Base-by-base conservation (phyloP, 2,113 vertebrate genomes). In the Accipiter cooperii region DNA sequence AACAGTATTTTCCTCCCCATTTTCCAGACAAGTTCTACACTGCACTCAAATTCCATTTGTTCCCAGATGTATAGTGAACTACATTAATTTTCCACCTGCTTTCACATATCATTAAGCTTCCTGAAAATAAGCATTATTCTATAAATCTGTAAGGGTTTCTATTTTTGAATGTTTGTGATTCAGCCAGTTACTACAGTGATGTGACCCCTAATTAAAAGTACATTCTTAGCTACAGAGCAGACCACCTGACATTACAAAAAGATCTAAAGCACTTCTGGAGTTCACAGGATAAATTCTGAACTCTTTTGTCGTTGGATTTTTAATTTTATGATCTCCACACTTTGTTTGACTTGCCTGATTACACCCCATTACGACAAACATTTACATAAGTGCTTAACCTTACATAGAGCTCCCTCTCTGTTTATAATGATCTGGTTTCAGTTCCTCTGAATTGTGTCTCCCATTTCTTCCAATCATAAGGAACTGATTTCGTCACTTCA, bases 121-220 rank as follows among this genome's bases (percentile, higher is more conserved):
- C 76, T 93, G 69, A 93, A 96, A 92, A 90, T 78, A 94, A 90
- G 76, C 8, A 76, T 71, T 93, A 78, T 55, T 90, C 55, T 49
- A 42, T 40, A 89, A 90, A 92, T 78, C 31, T 87, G 52, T 16
- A 95, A 89, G 66, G 38, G 65, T 82, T 92, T 89, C 51, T 95
- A 57, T 81, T 96, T 95, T 71, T 0, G 0, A 88, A 66, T 61
- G 84, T 38, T 71, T 84, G 24, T 60, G 34, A 84, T 75, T 92
- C 60, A 90, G 6, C 13, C 47, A 84, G 24, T 80, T 87, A 52
- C 51, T 73, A 36, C 64, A 61, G 80, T 71, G 79, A 86, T n/a
- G 29, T 74, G 76, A 93, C 61, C 49, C 22, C 38, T 71, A 84
- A 94, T 60, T 95, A 93, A 94, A 88, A 94, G 19, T 84, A 49